Conservation (phyloP, 2,888 invertebrate genomes). For the Catocala nupta region DNA sequence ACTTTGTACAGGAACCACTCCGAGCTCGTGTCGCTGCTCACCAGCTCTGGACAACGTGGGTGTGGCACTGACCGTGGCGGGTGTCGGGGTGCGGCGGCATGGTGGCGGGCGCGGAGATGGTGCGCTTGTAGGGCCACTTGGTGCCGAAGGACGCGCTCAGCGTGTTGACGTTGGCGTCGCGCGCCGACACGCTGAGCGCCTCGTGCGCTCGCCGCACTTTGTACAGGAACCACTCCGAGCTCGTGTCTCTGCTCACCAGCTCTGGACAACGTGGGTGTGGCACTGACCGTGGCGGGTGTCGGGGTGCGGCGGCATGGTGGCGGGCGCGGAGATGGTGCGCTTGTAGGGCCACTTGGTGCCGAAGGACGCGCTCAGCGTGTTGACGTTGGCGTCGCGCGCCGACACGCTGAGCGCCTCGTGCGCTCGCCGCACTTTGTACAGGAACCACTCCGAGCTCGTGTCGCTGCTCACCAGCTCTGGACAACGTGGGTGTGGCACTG, state of each 20-base stretch:
- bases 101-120: constrained; percentile 97
- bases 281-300: constrained; percentile 31
- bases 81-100: constrained; percentile 86
- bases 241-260: constrained; percentile 94
- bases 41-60: constrained; percentile 90
- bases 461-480: constrained; percentile 96
- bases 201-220: constrained; percentile 96
- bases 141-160: constrained; percentile 95
- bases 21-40: constrained; percentile 95
- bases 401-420: constrained; percentile 94
- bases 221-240: constrained; percentile 94
- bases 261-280: constrained; percentile 88
- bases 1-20: constrained; percentile 95
- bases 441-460: constrained; percentile 94
- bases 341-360: constrained; percentile 98
- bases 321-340: constrained; percentile 97
- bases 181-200: constrained; percentile 91
- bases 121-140: constrained; percentile 98
- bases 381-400: constrained; percentile 57
- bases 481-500: not conserved
- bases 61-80: constrained; percentile 26
- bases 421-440: constrained; percentile 95
- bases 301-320: constrained; percentile 90
- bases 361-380: constrained; percentile 95
- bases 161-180: constrained; percentile 84